A percentile compares a stretch with the other conserved stretches of the same genome.
These are phyloP conservation scores for Frankliniella fusca DNA, from an alignment of 2,888 invertebrate species.

Conservation along the genomic window DNA sequence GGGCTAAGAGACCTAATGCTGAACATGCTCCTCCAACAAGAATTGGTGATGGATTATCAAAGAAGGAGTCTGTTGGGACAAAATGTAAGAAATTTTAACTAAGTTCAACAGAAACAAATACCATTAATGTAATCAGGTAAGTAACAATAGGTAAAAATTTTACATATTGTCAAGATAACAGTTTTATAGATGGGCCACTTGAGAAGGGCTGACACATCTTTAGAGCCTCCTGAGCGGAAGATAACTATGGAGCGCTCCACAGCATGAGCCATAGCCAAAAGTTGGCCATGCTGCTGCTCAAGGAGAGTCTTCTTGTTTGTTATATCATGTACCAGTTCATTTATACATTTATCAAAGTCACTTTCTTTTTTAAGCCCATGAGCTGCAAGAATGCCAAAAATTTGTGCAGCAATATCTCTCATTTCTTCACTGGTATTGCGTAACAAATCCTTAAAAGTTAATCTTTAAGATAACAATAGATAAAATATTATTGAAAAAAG, in stretches of 20 bases:
- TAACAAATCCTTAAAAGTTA: constrained; percentile 52
- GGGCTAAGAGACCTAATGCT: constrained; percentile 59
- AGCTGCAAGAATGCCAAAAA: constrained; percentile 63
- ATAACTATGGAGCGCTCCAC: constrained; percentile 34
- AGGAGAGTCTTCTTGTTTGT: constrained; percentile 33
- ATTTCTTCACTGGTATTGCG: constrained; percentile 72
- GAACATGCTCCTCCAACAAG: constrained; percentile 65
- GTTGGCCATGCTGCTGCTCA: constrained; percentile 35
- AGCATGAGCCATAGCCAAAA: constrained; percentile 52
- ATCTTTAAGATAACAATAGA: background rate
- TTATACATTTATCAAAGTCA: constrained; percentile 22
- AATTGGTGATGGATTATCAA: constrained; percentile 59
- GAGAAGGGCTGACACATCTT: constrained; percentile 44
- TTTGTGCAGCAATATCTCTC: constrained; percentile 65
- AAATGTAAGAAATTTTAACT: background rate
- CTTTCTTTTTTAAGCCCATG: constrained; percentile 23
- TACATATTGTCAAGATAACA: constrained; percentile 38
- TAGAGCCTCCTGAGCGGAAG: constrained; percentile 42
- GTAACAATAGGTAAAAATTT: constrained; percentile 44
- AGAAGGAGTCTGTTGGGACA: constrained; percentile 55
- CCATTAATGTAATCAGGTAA: background rate
- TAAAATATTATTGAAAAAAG: background rate
- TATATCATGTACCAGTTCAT: constrained; percentile 24
- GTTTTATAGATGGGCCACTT: constrained; percentile 41
- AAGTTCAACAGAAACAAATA: background rate